Evolutionary conservation across 1,140 invertebrate species (phyloP), one percentile per base, ranked within the genome.

Genomic region (Arctopsyche grandis): DNA sequence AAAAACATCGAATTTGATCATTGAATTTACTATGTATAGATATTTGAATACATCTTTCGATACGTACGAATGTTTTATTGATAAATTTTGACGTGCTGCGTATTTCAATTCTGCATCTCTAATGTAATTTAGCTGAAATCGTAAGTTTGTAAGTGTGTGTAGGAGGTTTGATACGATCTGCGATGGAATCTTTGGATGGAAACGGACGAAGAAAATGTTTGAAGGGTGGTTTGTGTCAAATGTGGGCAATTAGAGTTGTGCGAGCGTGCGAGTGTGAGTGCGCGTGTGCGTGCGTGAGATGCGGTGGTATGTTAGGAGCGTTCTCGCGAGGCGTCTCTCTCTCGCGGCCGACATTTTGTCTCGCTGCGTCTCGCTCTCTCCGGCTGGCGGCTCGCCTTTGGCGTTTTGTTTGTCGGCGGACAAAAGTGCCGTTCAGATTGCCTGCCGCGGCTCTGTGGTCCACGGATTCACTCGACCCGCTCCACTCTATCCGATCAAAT

Each of bases 391-490:
- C 69, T 29, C 69, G 38, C 69, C 69, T 71, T 71, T 71, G 38
- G 69, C 44, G 43, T 71, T 48, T 46, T 71, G 69, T 71, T 48
- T 48, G 38, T 9, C 38, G 69, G 69, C 69, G 38, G 69, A 48
- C 38, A 46, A 71, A 71, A 71, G 69, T 71, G 69, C 38, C 69
- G 44, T 71, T 71, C 69, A 26, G 60, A 66, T 22, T 66, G 38
- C 43, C 12, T 22, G 24, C 60, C 16, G 66, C 38, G 69, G 69
- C 69, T 4, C 69, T 38, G 1, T 22, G 21, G 69, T 46, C 43
- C 69, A 71, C 69, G 3, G 38, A 12, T 22, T 12, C 9, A 69
- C 21, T 12, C 22, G 52, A 16, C 16, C 29, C 44, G 5, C 73
- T 56, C 22, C n/a, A n/a, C n/a, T n/a, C n/a, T n/a, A 24, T 43